Percentiles rank a stretch among this genome's conserved stretches.
Evolutionary conservation across 2,113 vertebrate genomes (phyloP).

Genomic region (Lontra canadensis): DNA sequence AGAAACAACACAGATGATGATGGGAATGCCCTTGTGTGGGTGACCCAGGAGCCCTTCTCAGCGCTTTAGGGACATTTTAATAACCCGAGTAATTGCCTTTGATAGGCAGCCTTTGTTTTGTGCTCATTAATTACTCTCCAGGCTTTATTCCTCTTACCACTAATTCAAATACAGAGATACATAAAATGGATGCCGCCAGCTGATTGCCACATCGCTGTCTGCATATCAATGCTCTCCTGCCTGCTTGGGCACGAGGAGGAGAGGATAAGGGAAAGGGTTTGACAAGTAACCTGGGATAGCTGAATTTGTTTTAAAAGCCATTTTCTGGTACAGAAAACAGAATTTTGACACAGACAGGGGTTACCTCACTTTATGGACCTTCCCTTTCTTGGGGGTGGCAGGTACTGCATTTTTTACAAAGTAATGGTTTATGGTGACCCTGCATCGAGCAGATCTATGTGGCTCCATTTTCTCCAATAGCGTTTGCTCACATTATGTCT

Average conservation of each 20-base stretch:
- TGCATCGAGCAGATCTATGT: neutral
- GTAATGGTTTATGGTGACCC: neutral
- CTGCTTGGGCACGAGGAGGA: neutral
- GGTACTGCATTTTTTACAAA: neutral
- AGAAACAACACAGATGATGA: neutral
- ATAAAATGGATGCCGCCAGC: slow-evolving; percentile 34
- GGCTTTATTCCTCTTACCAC: slow-evolving; percentile 49
- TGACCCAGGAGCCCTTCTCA: slow-evolving; percentile 21
- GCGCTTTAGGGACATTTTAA: slow-evolving; percentile 48
- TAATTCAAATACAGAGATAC: slow-evolving; percentile 54
- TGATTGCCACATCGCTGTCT: slow-evolving; percentile 33
- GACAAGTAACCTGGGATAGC: neutral
- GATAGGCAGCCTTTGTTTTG: slow-evolving; percentile 62
- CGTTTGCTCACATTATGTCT: neutral
- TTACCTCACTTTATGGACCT: neutral
- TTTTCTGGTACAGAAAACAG: neutral
- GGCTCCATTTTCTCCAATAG: neutral
- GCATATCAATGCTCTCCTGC: slow-evolving; percentile 48
- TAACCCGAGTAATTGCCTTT: slow-evolving; percentile 52
- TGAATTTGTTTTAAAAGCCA: slow-evolving; percentile 41
- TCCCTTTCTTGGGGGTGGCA: neutral
- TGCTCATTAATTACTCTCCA: slow-evolving; percentile 59
- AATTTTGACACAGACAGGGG: neutral
- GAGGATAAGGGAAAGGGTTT: neutral
- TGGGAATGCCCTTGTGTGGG: neutral